Base-by-base conservation (phyloP, 2,797 vertebrate species). In the Trachops cirrhosus region DNA sequence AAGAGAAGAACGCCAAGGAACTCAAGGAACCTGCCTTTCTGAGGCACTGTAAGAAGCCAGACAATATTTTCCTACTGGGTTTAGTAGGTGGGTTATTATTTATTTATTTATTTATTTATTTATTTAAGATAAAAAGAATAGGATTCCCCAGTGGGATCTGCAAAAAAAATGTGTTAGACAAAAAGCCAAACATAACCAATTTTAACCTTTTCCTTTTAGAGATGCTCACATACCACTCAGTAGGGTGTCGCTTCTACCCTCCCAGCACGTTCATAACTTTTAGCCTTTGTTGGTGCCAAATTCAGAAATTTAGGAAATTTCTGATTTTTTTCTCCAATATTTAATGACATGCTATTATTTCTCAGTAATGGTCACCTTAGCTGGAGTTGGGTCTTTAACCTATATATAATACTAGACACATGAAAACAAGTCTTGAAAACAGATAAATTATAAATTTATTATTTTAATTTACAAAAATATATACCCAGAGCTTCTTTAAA, bases 141-240 rank as follows among this genome's bases (percentile, higher is more conserved):
- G 41, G 24, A 89, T 32, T 91, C 9, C 34, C 26, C 21, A 92
- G 10, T 54, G 9, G 32, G 59, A 91, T 64, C 3, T 86, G 9
- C 4, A 74, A 82, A 94, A 59, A 59, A 92, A 82, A 41, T 9
- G 78, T 10, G 2, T 12, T 89, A 71, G 19, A 93, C 34, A 26
- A 94, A 92, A 93, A 92, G 22, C 7, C 77, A 88, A 88, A 93
- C 11, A 90, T 68, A 34, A 92, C n/a, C 26, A 94, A 68, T 95
- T 93, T 93, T 64, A 87, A 37, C 22, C 34, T 90, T 93, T 89
- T 95, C 41, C 52, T 92, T 73, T 73, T 24, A 46, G 37, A 88
- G 78, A 54, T 95, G 57, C 34, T 78, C 41, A 46, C 26, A 19
- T 39, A 83, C 22, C 2, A n/a, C 14, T 62, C 67, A 67, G 14